Evolutionary conservation across 1,140 invertebrate genomes (phyloP), one percentile per base, ranked within the genome.

Genomic region (Thalassaphorura encarpata): DNA sequence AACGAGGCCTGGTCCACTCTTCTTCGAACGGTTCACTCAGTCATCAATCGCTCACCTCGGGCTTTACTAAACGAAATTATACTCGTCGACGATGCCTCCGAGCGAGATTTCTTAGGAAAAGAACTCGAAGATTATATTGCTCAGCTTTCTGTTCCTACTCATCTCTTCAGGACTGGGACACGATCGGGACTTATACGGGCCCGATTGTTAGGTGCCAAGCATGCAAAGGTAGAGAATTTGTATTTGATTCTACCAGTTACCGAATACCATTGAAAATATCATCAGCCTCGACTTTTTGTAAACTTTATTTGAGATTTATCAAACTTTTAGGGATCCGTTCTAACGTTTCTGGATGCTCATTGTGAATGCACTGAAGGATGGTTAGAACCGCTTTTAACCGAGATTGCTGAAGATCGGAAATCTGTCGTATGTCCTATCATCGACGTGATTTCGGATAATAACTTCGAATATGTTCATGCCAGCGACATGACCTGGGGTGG

Each of bases 1-100:
- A 97, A 97, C 71, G 93, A 97, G 72, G 93, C 93, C 0, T 97
- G 92, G 92, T 86, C 88, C n/a, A 97, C 93, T 0, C 73, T 97
- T 3, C 75, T 97, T 26, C 77, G 93, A 45, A 97, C 92, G 1
- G 86, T 97, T n/a, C 92, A 91, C 85, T 95, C 90, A 69, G 91
- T 91, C 19, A 97, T 97, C 55, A 92, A 93, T 72, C 76, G 91
- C 24, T 96, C 92, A 4, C 93, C 92, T 0, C 73, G 77, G 50
- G 76, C 83, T 0, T 71, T 95, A n/a, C 75, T 97, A 23, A 85
- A 87, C 67, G 93, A 97, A 74, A 89, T 97, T 65, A 92, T 97
- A 61, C 77, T 97, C 26, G 93, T 51, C 5, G 48, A 51, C 28
- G 48, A 51, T 51, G 48, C 48, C 13, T 51, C 48, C 3, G 48